Evolutionary conservation across 1,140 invertebrate species (phyloP), one percentile per base, ranked within the genome.

Genomic region (Bombus waltoni): DNA sequence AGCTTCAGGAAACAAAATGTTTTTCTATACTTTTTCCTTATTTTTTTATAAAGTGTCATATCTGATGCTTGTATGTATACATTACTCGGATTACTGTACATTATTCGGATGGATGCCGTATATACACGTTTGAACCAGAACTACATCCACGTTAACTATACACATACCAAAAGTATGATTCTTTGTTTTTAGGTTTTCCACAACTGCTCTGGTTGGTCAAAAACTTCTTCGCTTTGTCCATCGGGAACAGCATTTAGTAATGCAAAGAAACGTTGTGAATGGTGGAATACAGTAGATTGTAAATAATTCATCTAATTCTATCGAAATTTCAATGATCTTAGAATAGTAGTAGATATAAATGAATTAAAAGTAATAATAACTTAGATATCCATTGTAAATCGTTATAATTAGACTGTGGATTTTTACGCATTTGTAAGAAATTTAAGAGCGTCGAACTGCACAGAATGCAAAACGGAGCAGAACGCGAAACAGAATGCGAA

Each of bases 161-260:
- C 38, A 38, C 3, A 38, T 38, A 38, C 38, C 38, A 38, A 2
- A 38, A 1, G 22, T 53, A 53, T 53, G 11, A 62, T 72, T 35
- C 38, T 42, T 79, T 78, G n/a, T 40, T 91, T 92, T 15, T 75
- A 96, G 95, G 95, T 95, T 22, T 96, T 96, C 85, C 95, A 96
- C 81, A 92, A 96, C 66, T 96, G 96, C 79, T 90, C 91, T 73
- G 66, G 93, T 87, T 89, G 94, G 95, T 82, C 92, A 78, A 89
- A 93, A 71, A 94, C 94, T 65, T 95, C 95, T 0, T 96, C 96
- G 68, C 92, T 96, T 22, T 96, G 96, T 86, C 96, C 96, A 0
- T 93, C 94, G 83, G 96, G 96, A 28, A 96, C 96, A 2, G 93
- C 96, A 1, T 96, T 96, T 91, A 95, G 95, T 81, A 94, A 96